Evolutionary conservation across 37 sponge, comb jelly and placozoan species (phyloP).

Genomic region (Crambe crambe): DNA sequence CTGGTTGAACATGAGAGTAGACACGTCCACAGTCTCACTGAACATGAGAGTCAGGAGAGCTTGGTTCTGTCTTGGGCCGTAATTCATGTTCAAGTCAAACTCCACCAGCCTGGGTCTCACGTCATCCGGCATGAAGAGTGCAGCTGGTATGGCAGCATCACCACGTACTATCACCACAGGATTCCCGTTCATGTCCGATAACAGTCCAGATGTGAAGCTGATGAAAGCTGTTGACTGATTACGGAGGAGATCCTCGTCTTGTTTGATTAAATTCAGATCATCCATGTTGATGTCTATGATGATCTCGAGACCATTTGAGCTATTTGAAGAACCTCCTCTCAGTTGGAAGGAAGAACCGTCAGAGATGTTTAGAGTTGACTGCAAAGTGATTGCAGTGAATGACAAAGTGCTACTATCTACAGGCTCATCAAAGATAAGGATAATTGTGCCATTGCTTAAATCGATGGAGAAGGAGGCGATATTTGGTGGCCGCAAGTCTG

Average conservation of each 20-base stretch:
- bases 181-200: slow-evolving; percentile 79
- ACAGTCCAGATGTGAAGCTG: slow-evolving; percentile 52
- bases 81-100: slow-evolving; percentile 81
- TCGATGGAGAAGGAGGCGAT: slow-evolving; percentile 55
- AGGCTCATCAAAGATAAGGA: slow-evolving; percentile 80
- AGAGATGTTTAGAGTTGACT: slow-evolving; percentile 41
- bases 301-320: slow-evolving; percentile 56
- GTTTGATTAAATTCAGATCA: slow-evolving; percentile 81
- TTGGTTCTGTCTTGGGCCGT: too few relatives aligned
- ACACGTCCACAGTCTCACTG: slow-evolving; percentile 70
- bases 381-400: slow-evolving; percentile 66
- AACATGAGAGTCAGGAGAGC: slow-evolving; percentile 61
- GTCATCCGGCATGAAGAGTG: slow-evolving; percentile 52
- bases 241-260: slow-evolving; percentile 55
- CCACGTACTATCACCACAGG: slow-evolving; percentile 26
- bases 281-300: slow-evolving; percentile 37
- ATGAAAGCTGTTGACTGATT: slow-evolving; percentile 53
- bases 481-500: slow-evolving; percentile 51
- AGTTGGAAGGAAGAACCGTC: slow-evolving; percentile 49
- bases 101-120: slow-evolving; percentile 47
- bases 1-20: slow-evolving; percentile 50
- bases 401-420: slow-evolving; percentile 54
- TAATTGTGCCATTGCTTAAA: slow-evolving; percentile 54
- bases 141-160: slow-evolving; percentile 42
- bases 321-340: slow-evolving; percentile 66